Conservation (phyloP, 2,797 vertebrate species). For the Sebastes baramenuke region DNA sequence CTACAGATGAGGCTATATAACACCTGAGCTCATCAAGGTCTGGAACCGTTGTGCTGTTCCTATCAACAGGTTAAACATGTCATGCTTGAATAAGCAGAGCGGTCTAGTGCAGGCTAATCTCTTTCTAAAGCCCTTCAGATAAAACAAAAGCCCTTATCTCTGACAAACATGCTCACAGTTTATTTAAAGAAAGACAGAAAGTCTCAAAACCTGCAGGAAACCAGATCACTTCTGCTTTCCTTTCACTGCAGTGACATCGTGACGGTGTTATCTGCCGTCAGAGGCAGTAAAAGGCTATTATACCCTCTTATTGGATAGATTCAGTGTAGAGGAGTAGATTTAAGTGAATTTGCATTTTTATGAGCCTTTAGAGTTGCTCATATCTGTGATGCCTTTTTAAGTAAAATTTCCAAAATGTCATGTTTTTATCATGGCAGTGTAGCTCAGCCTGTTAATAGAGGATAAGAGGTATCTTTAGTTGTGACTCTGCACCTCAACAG, state of each 20-base stretch:
- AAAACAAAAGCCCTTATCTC: background rate
- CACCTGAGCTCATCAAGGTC: background rate
- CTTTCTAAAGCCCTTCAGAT: background rate
- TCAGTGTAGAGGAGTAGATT: background rate
- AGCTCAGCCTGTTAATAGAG: slow-evolving; percentile 2
- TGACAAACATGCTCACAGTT: background rate
- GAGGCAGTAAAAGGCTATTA: background rate
- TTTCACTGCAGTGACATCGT: background rate
- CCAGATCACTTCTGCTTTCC: slow-evolving; percentile 63
- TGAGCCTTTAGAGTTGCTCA: background rate
- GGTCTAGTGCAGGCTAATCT: background rate
- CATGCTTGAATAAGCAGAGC: background rate
- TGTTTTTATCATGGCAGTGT: background rate
- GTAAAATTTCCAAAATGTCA: background rate
- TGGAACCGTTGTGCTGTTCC: background rate
- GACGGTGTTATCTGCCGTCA: background rate
- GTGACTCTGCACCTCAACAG: background rate
- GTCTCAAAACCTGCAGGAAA: slow-evolving; percentile 30
- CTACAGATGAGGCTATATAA: background rate
- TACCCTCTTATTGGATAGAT: background rate
- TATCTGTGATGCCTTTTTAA: background rate
- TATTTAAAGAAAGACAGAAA: background rate
- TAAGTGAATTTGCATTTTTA: slow-evolving; percentile 3
- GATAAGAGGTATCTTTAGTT: slow-evolving; percentile 4
- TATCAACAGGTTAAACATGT: background rate